Evolutionary conservation across 2,888 invertebrate genomes (phyloP), one percentile per base, ranked within the genome.

Genomic region (Parnassius apollo): DNA sequence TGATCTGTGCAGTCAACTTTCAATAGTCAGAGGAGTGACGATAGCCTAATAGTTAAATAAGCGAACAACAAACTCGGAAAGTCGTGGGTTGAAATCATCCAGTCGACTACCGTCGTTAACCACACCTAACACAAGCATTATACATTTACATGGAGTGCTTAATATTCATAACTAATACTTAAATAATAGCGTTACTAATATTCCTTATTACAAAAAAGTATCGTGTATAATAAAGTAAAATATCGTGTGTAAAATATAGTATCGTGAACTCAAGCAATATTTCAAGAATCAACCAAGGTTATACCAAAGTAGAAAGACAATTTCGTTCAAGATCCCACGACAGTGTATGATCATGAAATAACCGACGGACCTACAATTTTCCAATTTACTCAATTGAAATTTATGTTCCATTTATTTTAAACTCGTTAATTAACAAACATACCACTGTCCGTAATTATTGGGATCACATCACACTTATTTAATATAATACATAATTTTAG

Each of bases 341-440:
- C n/a, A 13, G 8, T 3, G n/a, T 49, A n/a, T 7, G 54, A 42
- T 13, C 42, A 13, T 18, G 18, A 11, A 13, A 42, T 8, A 10
- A 35, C n/a, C 12, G 45, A 10, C 2, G 11, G 55, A 2, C 11
- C n/a, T 42, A 48, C 42, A 57, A 62, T 62, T 57, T 62, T 62
- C 48, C 62, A 57, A 62, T 62, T 53, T 53, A 8, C 46, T 53
- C 48, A 57, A 62, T 48, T 42, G 53, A 57, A 57, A 57, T 25
- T 48, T 57, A 51, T 7, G 35, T 35, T 48, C n/a, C n/a, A 22
- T 12, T 13, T 53, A 49, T 18, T 44, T 61, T 48, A n/a, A 61
- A 49, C 2, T 54, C 42, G 42, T 12, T 60, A 56, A 56, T 35
- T 25, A 35, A n/a, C 10, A 22, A 51, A 22, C 1, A 25, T 45